Base-by-base conservation (phyloP, 2,113 vertebrate genomes). In the Illadopsis cleaveri region DNA sequence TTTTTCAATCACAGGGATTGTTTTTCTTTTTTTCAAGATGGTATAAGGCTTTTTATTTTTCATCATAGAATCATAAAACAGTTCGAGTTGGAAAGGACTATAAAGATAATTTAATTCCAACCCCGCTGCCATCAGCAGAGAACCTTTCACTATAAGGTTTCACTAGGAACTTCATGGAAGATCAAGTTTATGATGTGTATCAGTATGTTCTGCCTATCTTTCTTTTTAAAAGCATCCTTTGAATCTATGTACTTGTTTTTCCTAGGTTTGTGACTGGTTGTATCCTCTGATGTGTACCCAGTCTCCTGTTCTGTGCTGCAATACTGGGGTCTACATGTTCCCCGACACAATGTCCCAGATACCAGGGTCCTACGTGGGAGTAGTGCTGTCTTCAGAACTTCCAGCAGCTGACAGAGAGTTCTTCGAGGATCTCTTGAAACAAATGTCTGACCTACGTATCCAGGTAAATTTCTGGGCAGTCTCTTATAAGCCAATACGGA, bases 241-340 rank as follows among this genome's bases (percentile, higher is more conserved):
- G 60, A 94, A 66, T 93, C 12, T 21, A 42, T 61, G 17, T 51
- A 3, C 21, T 47, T 84, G 4, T 38, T 5, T 70, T 57, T 68
- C 91, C 37, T 95, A 99, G 99, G 99, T 99, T 90, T 99, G 99
- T 96, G 99, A 99, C 97, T 99, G 99, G 99, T 75, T 99, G 5
- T 99, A 99, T 90, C 99, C 99, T 16, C 98, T 99, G 30, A 99
- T 99, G 98, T 95, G 98, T 81, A 97, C 96, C 71, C 98, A 99
- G 89, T 99, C 99, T 40, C 99, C 99, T 6, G 99, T 99, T 84
- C 95, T 99, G 72, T 98, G 99, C 82, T 99, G 99, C 92, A 99
- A 95, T 89, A 99, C 98, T 1, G 99, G 99, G 15, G 99, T 99
- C 91, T 99, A 99, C 95, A 99, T 99, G 99, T 99, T 99, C 85